These are phyloP conservation scores for Cheilosia vernalis DNA, from an alignment of 2,888 invertebrate species.

Conservation along the genomic window DNA sequence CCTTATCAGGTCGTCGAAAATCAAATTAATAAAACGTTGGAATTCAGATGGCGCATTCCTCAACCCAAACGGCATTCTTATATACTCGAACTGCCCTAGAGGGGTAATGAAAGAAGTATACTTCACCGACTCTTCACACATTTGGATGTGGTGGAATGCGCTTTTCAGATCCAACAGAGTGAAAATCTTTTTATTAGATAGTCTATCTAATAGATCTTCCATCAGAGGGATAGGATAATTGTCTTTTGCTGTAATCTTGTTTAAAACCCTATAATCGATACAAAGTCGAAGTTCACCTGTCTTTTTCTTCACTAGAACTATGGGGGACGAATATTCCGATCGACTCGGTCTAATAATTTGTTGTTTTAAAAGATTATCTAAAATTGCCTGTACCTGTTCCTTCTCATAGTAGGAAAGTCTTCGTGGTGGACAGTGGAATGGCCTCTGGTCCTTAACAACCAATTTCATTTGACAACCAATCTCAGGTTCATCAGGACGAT, in stretches of 20 bases:
- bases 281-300: background rate
- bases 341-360: constrained; percentile 15
- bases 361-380: background rate
- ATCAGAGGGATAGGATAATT: too few relatives aligned
- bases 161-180: constrained; percentile 40
- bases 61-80: too few relatives aligned
- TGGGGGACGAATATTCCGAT: constrained; percentile 5
- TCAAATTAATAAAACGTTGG: too few relatives aligned
- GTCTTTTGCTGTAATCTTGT: constrained; percentile 51
- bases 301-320: constrained; percentile 19
- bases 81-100: background rate
- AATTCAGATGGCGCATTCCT: too few relatives aligned
- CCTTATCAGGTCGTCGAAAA: background rate
- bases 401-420: too few relatives aligned
- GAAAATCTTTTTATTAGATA: constrained; percentile 40
- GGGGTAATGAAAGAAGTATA: too few relatives aligned
- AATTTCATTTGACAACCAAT: too few relatives aligned
- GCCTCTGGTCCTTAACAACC: too few relatives aligned
- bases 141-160: constrained; percentile 11
- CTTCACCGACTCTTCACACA: background rate
- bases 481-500: too few relatives aligned
- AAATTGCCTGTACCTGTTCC: too few relatives aligned
- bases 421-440: too few relatives aligned
- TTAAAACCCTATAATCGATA: constrained; percentile 50
- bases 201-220: constrained; percentile 9